Conservation (phyloP, 2,113 vertebrate genomes). For the Brevimyrus niger region DNA sequence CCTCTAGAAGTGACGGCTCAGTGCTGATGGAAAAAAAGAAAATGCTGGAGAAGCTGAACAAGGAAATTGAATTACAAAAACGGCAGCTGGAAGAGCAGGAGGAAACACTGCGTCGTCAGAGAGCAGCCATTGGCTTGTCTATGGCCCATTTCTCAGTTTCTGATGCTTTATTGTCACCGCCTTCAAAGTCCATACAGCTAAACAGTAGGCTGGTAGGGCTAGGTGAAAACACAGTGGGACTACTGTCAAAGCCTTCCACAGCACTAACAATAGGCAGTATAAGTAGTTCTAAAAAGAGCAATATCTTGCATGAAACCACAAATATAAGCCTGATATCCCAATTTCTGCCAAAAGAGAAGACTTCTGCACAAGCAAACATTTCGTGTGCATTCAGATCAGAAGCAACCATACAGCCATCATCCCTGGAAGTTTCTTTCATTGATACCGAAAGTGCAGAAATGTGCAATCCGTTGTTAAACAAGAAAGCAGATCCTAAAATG, state of each 20-base stretch:
- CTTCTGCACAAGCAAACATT: conserved; percentile 3
- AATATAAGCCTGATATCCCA: conserved; percentile 41
- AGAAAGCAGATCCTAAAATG: neutral
- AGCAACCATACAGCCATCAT: conserved; percentile 1
- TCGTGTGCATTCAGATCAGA: conserved; percentile 4
- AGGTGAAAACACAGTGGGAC: conserved; percentile 46
- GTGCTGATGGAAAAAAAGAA: conserved; percentile 83
- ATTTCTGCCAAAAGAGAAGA: neutral
- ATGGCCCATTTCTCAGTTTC: conserved; percentile 95
- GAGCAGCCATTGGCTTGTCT: conserved; percentile 85
- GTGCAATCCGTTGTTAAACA: neutral
- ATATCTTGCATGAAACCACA: conserved; percentile 54
- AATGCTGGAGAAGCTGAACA: conserved; percentile 89
- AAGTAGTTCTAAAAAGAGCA: conserved; percentile 56
- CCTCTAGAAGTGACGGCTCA: conserved; percentile 38
- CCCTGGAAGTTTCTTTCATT: neutral
- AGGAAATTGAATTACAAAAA: conserved; percentile 94
- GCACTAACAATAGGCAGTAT: conserved; percentile 37
- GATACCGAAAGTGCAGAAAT: neutral
- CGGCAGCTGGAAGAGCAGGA: conserved; percentile 87
- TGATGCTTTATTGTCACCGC: conserved; percentile 84
- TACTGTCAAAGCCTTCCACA: conserved; percentile 20
- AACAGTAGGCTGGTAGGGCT: conserved; percentile 53
- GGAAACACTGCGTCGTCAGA: conserved; percentile 82
- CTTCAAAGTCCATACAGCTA: conserved; percentile 60